Percentiles rank a stretch among this genome's conserved stretches.
These are phyloP conservation scores for Prunella fulvescens DNA, from an alignment of 2,113 vertebrate genomes.

Conservation along the genomic window DNA sequence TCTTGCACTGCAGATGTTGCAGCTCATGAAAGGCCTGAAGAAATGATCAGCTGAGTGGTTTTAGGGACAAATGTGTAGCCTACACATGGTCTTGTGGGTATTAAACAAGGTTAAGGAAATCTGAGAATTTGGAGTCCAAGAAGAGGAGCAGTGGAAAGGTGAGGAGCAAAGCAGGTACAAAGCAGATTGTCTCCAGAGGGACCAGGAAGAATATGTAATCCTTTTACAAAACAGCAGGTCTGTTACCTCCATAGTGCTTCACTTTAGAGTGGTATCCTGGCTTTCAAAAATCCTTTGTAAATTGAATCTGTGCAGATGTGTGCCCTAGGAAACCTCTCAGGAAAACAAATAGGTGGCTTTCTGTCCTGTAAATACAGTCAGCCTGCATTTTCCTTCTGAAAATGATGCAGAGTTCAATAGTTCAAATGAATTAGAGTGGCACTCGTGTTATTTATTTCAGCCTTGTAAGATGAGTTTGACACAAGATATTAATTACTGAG, in stretches of 20 bases:
- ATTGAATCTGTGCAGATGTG: not conserved
- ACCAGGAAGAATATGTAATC: not conserved
- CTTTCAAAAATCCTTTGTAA: not conserved
- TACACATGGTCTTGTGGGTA: not conserved
- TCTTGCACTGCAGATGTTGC: not conserved
- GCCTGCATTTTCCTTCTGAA: not conserved
- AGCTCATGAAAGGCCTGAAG: not conserved
- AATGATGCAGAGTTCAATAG: not conserved
- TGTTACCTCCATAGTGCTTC: not conserved
- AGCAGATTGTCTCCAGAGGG: not conserved
- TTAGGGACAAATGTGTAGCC: not conserved
- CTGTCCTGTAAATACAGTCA: not conserved
- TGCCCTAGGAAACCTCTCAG: not conserved
- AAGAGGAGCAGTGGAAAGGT: not conserved
- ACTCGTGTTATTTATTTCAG: constrained; percentile 1
- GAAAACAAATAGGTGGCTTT: not conserved
- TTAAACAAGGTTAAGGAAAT: not conserved
- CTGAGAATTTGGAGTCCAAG: not conserved
- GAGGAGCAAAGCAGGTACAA: not conserved
- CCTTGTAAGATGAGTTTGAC: not conserved
- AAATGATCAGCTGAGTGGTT: not conserved
- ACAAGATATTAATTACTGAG: constrained; percentile 17
- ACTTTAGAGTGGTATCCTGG: not conserved
- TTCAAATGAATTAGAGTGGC: not conserved
- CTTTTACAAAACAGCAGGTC: not conserved